These are phyloP conservation scores for Sminthurides bifidus DNA, from an alignment of 1,140 invertebrate genomes.

Conservation along the genomic window DNA sequence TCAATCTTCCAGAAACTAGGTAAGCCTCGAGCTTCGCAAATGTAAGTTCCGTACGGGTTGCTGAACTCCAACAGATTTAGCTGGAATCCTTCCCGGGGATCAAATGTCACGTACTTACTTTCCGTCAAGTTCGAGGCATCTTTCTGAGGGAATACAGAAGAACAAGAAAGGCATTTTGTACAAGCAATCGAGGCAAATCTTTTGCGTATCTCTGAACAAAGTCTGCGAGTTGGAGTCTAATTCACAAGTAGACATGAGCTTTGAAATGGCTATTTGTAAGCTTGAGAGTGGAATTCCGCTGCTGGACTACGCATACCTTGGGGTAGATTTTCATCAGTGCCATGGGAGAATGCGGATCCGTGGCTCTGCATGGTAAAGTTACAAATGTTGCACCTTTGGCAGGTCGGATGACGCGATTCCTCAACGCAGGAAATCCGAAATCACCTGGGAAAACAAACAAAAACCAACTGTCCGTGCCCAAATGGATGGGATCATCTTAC, in stretches of 20 bases:
- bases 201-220: not conserved
- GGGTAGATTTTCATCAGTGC: slow-evolving; percentile 26
- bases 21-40: slow-evolving; percentile 14
- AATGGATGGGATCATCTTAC: too few relatives aligned
- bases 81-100: slow-evolving; percentile 18
- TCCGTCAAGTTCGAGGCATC: slow-evolving; percentile 17
- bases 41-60: slow-evolving; percentile 25
- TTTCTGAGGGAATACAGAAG: slow-evolving; percentile 3
- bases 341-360: slow-evolving; percentile 17
- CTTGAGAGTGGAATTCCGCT: not conserved
- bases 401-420: slow-evolving; percentile 18
- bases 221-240: not conserved
- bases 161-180: not conserved
- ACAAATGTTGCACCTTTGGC: slow-evolving; percentile 9
- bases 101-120: slow-evolving; percentile 13
- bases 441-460: slow-evolving; percentile 18
- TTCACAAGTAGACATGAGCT: not conserved
- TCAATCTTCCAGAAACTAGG: slow-evolving; percentile 29
- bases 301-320: not conserved
- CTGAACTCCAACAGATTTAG: slow-evolving; percentile 13
- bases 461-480: too few relatives aligned
- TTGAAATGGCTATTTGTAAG: not conserved
- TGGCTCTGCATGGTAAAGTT: slow-evolving; percentile 23
- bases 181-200: not conserved
- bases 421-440: slow-evolving; percentile 23